Evolutionary conservation across 2,888 invertebrate genomes (phyloP).

Genomic region (Ceramica pisi): DNA sequence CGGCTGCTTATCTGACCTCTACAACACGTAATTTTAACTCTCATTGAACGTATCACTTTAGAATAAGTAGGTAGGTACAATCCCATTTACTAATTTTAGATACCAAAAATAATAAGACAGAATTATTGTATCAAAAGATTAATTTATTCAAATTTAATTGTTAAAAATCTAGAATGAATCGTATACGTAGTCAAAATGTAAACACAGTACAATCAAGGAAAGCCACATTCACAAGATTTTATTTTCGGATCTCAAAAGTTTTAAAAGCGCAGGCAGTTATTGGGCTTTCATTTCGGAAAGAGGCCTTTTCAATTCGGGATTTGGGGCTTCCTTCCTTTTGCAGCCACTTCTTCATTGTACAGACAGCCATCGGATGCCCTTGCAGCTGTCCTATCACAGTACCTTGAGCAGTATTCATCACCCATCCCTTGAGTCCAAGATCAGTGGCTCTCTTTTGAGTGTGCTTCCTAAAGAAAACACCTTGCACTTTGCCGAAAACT

Average conservation of each 20-base stretch:
- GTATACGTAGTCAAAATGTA: not conserved
- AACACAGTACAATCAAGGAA: not conserved
- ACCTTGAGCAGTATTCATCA: constrained; percentile 93
- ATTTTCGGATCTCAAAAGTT: constrained; percentile 88
- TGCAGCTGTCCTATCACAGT: constrained; percentile 93
- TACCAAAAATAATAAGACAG: not conserved
- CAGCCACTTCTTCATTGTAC: constrained; percentile 92
- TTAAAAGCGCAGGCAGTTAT: constrained; percentile 85
- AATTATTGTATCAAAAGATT: not conserved
- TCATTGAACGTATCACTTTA: not conserved
- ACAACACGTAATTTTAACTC: no score
- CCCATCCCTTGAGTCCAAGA: constrained; percentile 93
- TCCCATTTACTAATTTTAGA: not conserved
- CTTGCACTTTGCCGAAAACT: constrained; percentile 92
- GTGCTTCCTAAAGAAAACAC: constrained; percentile 91
- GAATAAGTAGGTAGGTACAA: not conserved
- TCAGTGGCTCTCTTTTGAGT: constrained; percentile 92
- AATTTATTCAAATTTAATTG: constrained; percentile 20
- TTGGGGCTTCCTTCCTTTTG: constrained; percentile 92
- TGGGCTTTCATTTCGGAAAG: constrained; percentile 92
- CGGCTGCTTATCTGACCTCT: no score
- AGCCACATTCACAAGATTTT: constrained; percentile 41
- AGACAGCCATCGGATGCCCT: constrained; percentile 90
- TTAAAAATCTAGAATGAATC: not conserved
- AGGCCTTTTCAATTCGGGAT: constrained; percentile 92